phyloP scores from a whole-genome alignment of 2,113 vertebrate species.

The Mohoua ochrocephala region DNA sequence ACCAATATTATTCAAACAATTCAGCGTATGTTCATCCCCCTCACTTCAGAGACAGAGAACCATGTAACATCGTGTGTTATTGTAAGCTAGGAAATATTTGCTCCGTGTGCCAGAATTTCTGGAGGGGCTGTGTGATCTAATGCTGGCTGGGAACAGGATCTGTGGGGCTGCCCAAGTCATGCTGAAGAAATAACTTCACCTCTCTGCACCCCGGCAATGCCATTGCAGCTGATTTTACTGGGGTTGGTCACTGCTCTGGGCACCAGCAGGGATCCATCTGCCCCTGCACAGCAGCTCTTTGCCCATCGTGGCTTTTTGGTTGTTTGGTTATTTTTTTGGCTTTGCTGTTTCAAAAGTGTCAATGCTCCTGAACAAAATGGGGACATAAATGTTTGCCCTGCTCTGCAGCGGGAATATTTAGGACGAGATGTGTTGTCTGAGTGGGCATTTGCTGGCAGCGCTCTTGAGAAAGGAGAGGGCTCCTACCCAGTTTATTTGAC shows the following conservation, averaged over 20 bases:
- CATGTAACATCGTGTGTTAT: accelerated
- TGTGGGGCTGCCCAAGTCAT: not conserved
- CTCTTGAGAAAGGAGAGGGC: not conserved
- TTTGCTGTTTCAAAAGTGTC: not conserved
- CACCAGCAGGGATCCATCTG: not conserved
- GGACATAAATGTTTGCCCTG: not conserved
- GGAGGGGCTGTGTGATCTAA: not conserved
- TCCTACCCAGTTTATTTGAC: not conserved
- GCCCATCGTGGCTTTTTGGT: not conserved
- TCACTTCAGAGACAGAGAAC: not conserved
- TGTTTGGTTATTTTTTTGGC: not conserved
- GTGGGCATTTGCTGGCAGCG: not conserved
- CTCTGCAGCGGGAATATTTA: not conserved
- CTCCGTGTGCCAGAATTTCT: not conserved
- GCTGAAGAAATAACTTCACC: not conserved
- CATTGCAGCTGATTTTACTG: not conserved
- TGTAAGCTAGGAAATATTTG: slow-evolving; percentile 19
- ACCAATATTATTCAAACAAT: slow-evolving; percentile 20
- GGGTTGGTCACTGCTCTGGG: not conserved
- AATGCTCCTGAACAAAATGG: not conserved
- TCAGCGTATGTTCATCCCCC: not conserved
- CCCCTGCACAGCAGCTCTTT: not conserved
- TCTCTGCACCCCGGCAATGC: not conserved
- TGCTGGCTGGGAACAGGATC: not conserved
- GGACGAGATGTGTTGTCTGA: not conserved